Base-by-base conservation (phyloP, 2,797 vertebrate genomes). In the Muscicapa comitata region DNA sequence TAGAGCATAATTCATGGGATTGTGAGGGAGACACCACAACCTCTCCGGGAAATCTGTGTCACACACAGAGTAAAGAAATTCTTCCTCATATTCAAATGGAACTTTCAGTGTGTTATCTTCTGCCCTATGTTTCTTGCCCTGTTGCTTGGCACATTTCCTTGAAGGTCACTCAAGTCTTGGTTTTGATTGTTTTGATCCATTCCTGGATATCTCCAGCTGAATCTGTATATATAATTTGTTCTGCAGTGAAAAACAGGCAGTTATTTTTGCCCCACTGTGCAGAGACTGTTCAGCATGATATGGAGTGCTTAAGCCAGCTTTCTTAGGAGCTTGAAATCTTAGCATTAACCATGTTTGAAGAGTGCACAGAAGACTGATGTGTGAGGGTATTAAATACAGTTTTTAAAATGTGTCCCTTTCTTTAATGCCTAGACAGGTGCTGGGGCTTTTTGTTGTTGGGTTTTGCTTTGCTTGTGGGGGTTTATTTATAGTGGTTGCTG, bases 101-200 rank as follows among this genome's bases (percentile, higher is more conserved):
- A 57, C 5, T 43, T 33, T 19, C 63, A 57, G 37, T 21, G 23
- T 0, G 0, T 38, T 43, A 21, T 33, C 28, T 55, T 68, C 71
- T 50, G 11, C 11, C 50, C 11, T 12, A 0, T 33, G 13, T 15
- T 59, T 55, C 28, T 62, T 50, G 13, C 38, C 42, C 50, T 37
- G 8, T 13, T 48, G 31, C 48, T 50, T 29, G 28, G 17, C 24
- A 50, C 15, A 24, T 88, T 66, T 85, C n/a, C 66, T 8, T 59
- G 33, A 78, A 51, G 15, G 15, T 38, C 55, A 70, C 5, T 19
- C 2, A 1, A 18, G 7, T 10, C 23, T 74, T 28, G 23, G 38
- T 83, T 88, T 72, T 66, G 35, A 37, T 24, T 62, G 28, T 59
- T 85, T 86, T 85, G 20, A 66, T 73, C 54, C 33, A 71, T 86